Evolutionary conservation across 1,140 invertebrate genomes (phyloP).

Genomic region (Zaprionus gabonicus): DNA sequence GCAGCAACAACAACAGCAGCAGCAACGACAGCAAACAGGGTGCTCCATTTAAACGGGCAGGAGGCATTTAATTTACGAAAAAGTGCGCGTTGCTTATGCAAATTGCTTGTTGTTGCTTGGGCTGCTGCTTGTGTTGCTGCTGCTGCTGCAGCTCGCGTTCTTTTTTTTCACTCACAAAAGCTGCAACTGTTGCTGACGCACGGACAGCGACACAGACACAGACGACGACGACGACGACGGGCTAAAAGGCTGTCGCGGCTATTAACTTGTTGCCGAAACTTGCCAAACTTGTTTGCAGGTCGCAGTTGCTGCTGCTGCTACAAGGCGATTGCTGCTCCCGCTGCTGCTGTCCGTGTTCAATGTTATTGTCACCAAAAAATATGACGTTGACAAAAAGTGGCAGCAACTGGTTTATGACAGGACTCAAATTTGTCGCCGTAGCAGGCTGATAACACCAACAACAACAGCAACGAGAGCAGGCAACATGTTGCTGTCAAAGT

Average conservation of each 20-base stretch:
- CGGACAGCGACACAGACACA: not conserved
- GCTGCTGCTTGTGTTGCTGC: conserved; percentile 45
- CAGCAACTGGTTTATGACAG: conserved; percentile 78
- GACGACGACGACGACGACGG: not conserved
- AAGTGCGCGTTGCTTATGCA: conserved; percentile 82
- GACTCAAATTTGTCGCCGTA: conserved; percentile 74
- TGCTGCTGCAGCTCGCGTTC: conserved; percentile 22
- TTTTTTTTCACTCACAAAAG: conserved; percentile 64
- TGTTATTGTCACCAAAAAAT: conserved; percentile 80
- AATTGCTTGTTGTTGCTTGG: conserved; percentile 73
- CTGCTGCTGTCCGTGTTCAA: conserved; percentile 63
- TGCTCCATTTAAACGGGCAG: conserved; percentile 74
- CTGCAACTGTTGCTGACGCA: conserved; percentile 48
- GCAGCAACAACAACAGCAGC: conserved; percentile 31
- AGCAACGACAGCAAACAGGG: conserved; percentile 59
- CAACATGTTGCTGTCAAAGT: conserved; percentile 75
- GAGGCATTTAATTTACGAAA: conserved; percentile 81
- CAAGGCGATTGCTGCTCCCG: not conserved
- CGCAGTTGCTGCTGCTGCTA: conserved; percentile 10
- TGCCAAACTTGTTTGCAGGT: conserved; percentile 79
- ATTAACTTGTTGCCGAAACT: conserved; percentile 78
- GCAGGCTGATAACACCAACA: conserved; percentile 52
- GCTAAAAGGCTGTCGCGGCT: conserved; percentile 58
- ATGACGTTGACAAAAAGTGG: conserved; percentile 65
- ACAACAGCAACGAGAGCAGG: conserved; percentile 5